Evolutionary conservation across 2,113 vertebrate genomes (phyloP), one percentile per base, ranked within the genome.

Genomic region (Poicephalus meyeri): DNA sequence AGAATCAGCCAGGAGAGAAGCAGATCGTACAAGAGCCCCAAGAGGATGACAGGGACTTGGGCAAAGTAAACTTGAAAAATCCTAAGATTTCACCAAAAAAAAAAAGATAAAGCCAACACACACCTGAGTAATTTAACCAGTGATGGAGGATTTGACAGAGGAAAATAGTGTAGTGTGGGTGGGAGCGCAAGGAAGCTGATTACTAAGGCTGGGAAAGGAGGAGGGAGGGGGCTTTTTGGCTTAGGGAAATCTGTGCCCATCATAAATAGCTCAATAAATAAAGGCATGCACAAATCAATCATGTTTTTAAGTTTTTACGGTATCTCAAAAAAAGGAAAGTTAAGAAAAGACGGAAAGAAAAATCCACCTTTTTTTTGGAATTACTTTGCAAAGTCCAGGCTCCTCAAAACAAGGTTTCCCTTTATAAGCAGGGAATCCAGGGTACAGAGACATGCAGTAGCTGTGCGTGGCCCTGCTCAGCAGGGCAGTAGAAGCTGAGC

Each of bases 151-250:
- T 96, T 84, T 93, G 78, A 94, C 91, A 92, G 82, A 80, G 88
- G 85, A 95, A 96, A 96, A 97, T 94, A 94, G 93, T 82, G 83
- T 92, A 93, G 95, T n/a, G 86, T 94, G 86, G 96, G 96, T 86
- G 96, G 90, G 39, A 96, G 77, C 79, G 84, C 95, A 96, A 93
- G 88, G 83, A 95, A 96, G 61, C 92, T 92, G 79, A 95, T 96
- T 96, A 86, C 92, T 96, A 96, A 96, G 76, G 79, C 85, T 96
- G 92, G 33, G 72, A 70, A 96, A 95, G 96, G 94, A 92, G 94
- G 93, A 95, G 93, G 90, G 92, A 93, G 88, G 93, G 85, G 95
- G 93, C 44, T 94, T 96, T 93, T 86, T 96, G 95, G 95, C 93
- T 96, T 96, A 88, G 82, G 92, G 77, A 95, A 96, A 84, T 91